These are phyloP conservation scores for Drosophila acutilabella DNA, from an alignment of 2,888 invertebrate genomes.

Conservation along the genomic window DNA sequence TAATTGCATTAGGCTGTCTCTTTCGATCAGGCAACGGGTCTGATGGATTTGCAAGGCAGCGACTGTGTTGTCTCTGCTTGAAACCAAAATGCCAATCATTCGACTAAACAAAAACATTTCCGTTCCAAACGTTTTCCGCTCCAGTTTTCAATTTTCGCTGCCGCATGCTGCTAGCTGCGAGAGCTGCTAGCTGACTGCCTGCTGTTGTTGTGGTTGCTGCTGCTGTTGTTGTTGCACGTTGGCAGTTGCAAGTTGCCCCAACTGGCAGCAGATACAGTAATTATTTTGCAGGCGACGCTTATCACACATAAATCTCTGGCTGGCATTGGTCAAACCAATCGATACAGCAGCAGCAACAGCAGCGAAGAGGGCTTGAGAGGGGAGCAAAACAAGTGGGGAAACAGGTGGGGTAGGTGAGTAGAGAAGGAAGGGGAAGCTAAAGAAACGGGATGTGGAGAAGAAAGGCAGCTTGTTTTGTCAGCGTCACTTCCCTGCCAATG, in stretches of 20 bases:
- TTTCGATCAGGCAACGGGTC: not conserved
- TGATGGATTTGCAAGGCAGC: slow-evolving; percentile 42
- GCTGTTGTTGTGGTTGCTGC: slow-evolving; percentile 17
- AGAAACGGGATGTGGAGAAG: slow-evolving; percentile 2
- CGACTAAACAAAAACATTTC: slow-evolving; percentile 69
- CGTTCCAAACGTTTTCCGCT: slow-evolving; percentile 73
- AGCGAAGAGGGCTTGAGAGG: not conserved
- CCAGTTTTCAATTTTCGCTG: slow-evolving; percentile 76
- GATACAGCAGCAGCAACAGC: slow-evolving; percentile 47
- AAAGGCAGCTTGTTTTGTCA: slow-evolving; percentile 74
- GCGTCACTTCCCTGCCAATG: slow-evolving; percentile 73
- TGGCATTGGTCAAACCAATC: slow-evolving; percentile 59
- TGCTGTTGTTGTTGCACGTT: slow-evolving; percentile 26
- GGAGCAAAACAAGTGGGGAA: not conserved
- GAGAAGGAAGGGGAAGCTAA: not conserved
- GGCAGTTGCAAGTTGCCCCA: slow-evolving; percentile 46
- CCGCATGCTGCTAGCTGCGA: slow-evolving; percentile 6
- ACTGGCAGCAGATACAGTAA: slow-evolving; percentile 74
- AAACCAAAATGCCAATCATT: slow-evolving; percentile 65
- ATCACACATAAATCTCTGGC: slow-evolving; percentile 79
- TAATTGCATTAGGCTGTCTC: not conserved
- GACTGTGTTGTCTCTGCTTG: slow-evolving; percentile 23
- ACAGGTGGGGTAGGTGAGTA: not conserved
- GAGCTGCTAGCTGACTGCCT: not conserved
- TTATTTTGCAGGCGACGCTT: slow-evolving; percentile 80